phyloP scores from a whole-genome alignment of 2,797 vertebrate species.

The Mico argentatus region DNA sequence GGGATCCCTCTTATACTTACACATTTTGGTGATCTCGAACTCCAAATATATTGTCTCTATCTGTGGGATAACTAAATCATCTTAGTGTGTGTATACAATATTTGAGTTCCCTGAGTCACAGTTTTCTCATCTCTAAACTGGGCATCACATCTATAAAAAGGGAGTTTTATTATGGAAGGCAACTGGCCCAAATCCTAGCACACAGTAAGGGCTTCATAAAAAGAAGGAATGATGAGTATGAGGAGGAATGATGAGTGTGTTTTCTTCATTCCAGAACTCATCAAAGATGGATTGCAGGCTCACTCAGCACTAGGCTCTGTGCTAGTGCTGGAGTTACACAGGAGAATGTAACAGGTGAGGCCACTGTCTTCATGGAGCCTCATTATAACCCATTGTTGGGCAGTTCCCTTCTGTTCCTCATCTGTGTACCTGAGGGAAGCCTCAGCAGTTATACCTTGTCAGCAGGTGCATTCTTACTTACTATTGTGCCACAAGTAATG shows the following conservation, averaged over 20 bases:
- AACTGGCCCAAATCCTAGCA: not conserved
- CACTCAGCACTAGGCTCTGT: not conserved
- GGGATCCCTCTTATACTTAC: not conserved
- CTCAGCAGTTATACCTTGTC: not conserved
- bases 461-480: not conserved
- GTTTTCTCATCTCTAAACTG: not conserved
- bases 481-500: not conserved
- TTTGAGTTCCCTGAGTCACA: not conserved
- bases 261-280: not conserved
- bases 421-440: not conserved
- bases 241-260: not conserved
- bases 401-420: not conserved
- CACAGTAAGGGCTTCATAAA: not conserved
- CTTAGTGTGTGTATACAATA: not conserved
- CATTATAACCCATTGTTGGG: rapidly evolving
- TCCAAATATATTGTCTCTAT: not conserved
- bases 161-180: not conserved
- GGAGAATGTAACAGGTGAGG: not conserved
- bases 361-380: not conserved
- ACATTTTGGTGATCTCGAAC: not conserved
- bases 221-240: not conserved
- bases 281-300: not conserved
- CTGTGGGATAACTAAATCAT: not conserved
- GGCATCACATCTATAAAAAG: not conserved
- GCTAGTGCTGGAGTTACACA: not conserved